phyloP scores from a whole-genome alignment of 2,888 invertebrate species.

The Frankliniella intonsa region DNA sequence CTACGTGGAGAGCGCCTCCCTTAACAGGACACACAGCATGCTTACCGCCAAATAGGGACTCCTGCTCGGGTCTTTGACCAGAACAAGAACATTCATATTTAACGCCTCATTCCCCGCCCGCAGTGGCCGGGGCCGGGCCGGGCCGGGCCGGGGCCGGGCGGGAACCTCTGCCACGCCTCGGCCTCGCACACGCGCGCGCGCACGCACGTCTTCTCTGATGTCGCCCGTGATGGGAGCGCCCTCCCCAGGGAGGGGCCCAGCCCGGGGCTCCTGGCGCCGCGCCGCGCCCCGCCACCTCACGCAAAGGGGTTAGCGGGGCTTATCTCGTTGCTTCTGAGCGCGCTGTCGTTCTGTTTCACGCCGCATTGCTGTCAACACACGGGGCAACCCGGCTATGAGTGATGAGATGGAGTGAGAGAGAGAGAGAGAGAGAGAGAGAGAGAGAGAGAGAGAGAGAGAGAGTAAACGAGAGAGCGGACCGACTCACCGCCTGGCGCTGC shows the following conservation, averaged over 20 bases:
- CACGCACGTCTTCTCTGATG: neutral
- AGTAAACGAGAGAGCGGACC: neutral
- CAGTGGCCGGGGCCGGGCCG: too few species aligned
- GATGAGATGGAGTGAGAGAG: neutral
- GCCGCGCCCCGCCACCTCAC: neutral
- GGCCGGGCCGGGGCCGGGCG: too few species aligned
- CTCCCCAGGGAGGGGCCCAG: neutral
- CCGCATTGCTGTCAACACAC: neutral
- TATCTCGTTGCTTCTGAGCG: conserved; percentile 9
- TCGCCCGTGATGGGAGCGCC: neutral
- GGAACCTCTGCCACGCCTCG: neutral
- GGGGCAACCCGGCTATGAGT: neutral
- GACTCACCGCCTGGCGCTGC: conserved; percentile 83
- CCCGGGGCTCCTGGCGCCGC: neutral
- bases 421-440: neutral
- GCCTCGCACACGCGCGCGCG: neutral
- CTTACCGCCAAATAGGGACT: neutral
- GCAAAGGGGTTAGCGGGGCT: neutral
- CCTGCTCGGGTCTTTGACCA: neutral
- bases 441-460: neutral
- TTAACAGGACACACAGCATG: too few species aligned
- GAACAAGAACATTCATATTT: too few species aligned
- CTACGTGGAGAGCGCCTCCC: too few species aligned
- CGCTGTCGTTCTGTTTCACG: conserved; percentile 7
- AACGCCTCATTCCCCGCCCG: too few species aligned